A percentile compares a stretch with the other conserved stretches of the same genome.
These are phyloP conservation scores for Heliconius himera DNA, from an alignment of 1,140 invertebrate species.

Conservation along the genomic window DNA sequence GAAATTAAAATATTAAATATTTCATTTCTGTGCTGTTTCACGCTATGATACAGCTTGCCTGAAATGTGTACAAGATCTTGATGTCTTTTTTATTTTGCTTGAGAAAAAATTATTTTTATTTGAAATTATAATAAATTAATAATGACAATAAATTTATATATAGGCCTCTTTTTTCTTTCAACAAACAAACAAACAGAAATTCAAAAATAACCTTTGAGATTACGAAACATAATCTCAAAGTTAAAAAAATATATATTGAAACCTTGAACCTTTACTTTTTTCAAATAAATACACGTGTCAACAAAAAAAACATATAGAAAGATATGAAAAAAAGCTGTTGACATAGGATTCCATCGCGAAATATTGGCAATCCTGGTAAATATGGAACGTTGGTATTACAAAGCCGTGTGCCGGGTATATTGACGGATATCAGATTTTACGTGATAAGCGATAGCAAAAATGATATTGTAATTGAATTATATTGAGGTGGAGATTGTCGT, in stretches of 20 bases:
- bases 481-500: background rate
- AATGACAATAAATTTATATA: too few species aligned
- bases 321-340: conserved; percentile 23
- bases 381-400: conserved; percentile 13
- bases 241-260: conserved; percentile 13
- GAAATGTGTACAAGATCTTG: too few species aligned
- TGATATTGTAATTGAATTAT: conserved; percentile 13
- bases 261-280: conserved; percentile 11
- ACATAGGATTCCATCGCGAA: conserved; percentile 25
- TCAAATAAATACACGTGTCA: conserved; percentile 26
- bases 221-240: conserved; percentile 15
- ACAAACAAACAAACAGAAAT: too few species aligned
- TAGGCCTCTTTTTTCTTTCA: too few species aligned
- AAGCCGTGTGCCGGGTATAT: background rate
- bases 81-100: too few species aligned
- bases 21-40: too few species aligned
- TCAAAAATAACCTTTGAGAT: background rate
- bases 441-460: conserved; percentile 8
- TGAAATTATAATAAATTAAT: too few species aligned
- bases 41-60: too few species aligned
- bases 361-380: conserved; percentile 32
- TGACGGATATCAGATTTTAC: conserved; percentile 24
- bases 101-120: too few species aligned
- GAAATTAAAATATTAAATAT: too few species aligned
- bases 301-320: conserved; percentile 25